A percentile compares a stretch with the other conserved stretches of the same genome.
phyloP scores from a whole-genome alignment of 2,113 vertebrate species.

The Myotis lucifugus region DNA sequence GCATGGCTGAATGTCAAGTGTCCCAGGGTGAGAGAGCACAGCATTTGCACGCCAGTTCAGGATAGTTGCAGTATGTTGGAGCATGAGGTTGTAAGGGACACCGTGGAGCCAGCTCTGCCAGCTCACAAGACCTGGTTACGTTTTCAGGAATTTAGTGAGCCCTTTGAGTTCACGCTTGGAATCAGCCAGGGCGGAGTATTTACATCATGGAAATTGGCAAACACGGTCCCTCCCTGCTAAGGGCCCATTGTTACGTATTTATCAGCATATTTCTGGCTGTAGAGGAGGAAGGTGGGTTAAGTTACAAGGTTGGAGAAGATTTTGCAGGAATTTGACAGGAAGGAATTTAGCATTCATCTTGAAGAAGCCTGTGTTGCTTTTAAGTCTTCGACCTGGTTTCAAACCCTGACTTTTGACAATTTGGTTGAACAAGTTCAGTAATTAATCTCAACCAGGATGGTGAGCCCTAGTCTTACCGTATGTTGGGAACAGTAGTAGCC shows the following conservation, averaged over 20 bases:
- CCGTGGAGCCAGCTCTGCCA: background rate
- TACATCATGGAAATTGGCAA: background rate
- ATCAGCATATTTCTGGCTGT: background rate
- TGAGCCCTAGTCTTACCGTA: background rate
- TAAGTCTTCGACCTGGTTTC: background rate
- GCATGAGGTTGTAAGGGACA: background rate
- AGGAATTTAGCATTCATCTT: background rate
- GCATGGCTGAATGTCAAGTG: background rate
- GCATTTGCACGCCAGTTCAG: background rate
- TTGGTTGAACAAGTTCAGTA: background rate
- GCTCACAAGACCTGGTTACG: background rate
- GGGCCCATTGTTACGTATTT: background rate
- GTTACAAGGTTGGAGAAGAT: background rate
- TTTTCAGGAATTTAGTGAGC: conserved; percentile 6
- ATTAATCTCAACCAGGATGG: background rate
- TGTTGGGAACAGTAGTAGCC: background rate
- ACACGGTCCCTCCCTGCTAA: background rate
- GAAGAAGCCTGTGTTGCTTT: background rate
- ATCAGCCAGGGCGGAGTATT: background rate
- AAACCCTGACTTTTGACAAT: background rate
- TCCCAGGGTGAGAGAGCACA: background rate
- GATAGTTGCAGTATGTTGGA: background rate
- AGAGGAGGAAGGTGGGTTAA: background rate
- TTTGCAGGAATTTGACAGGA: background rate
- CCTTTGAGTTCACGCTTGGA: background rate